Evolutionary conservation across 2,888 invertebrate genomes (phyloP).

Genomic region (Zaprionus lineosus): DNA sequence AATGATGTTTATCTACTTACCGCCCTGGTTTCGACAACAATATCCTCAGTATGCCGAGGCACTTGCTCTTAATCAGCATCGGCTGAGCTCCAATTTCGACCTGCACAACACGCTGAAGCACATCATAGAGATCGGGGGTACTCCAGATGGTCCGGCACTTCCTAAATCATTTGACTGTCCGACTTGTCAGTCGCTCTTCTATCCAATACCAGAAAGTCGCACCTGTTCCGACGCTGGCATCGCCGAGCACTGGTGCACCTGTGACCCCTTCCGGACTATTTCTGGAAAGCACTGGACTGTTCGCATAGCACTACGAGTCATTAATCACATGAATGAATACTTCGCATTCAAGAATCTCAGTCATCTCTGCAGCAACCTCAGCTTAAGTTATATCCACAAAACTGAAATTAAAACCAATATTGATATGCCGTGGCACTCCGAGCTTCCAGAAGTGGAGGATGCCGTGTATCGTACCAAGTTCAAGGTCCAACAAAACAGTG

Average conservation of each 20-base stretch:
- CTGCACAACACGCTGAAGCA: conserved; percentile 87
- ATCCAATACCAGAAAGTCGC: conserved; percentile 82
- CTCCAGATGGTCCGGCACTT: too few relatives aligned
- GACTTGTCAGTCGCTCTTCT: conserved; percentile 86
- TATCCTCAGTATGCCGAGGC: conserved; percentile 84
- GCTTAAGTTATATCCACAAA: conserved; percentile 15
- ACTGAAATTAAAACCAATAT: conserved; percentile 45
- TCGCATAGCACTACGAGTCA: conserved; percentile 75
- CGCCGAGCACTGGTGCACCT: conserved; percentile 54
- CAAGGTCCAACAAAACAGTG: neutral
- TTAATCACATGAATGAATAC: conserved; percentile 59
- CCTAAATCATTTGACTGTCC: conserved; percentile 84
- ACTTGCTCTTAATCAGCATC: conserved; percentile 85
- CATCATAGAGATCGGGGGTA: conserved; percentile 83
- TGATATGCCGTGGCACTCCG: too few relatives aligned
- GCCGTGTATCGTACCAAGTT: conserved; percentile 22
- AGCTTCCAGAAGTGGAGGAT: too few relatives aligned
- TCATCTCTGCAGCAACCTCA: conserved; percentile 42
- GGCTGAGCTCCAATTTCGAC: conserved; percentile 89
- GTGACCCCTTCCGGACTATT: conserved; percentile 83
- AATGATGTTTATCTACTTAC: conserved; percentile 87
- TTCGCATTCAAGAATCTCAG: conserved; percentile 41
- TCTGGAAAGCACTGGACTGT: conserved; percentile 79
- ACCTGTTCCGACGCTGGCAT: conserved; percentile 55
- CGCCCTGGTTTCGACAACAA: conserved; percentile 85